Conservation (phyloP, 2,888 invertebrate genomes). For the Parthenolecanium corni region DNA sequence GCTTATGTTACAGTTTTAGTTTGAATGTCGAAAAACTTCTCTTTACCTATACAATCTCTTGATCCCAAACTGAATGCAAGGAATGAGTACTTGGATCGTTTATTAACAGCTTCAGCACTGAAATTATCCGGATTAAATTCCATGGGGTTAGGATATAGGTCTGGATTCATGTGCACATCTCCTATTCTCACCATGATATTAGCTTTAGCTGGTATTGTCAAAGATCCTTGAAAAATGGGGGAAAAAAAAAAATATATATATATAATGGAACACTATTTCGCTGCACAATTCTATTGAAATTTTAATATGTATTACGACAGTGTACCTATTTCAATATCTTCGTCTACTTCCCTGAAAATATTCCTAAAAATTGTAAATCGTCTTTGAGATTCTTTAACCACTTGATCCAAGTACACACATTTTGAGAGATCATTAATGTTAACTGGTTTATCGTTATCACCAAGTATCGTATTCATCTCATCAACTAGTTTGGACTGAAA, state of each 20-base stretch:
- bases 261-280: not conserved
- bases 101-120: conserved; percentile 21
- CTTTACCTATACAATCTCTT: conserved; percentile 31
- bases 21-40: not conserved
- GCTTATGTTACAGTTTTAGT: no score
- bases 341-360: conserved; percentile 22
- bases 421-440: no score
- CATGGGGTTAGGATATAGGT: conserved; percentile 30
- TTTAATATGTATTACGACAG: no score
- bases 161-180: conserved; percentile 26
- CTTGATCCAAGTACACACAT: no score
- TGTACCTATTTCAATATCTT: conserved; percentile 31
- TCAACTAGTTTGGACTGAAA: no score
- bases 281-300: no score
- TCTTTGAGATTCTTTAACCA: no score
- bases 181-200: conserved; percentile 20
- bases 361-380: no score
- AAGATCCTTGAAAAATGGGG: not conserved
- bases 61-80: conserved; percentile 32
- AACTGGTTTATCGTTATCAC: no score
- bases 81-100: conserved; percentile 30
- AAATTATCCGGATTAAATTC: conserved; percentile 32
- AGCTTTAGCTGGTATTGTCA: conserved; percentile 30
- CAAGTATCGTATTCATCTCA: no score
- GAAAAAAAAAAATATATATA: not conserved